These are phyloP conservation scores for Idris sp. DNA, from an alignment of 1,140 invertebrate species.

Conservation along the genomic window DNA sequence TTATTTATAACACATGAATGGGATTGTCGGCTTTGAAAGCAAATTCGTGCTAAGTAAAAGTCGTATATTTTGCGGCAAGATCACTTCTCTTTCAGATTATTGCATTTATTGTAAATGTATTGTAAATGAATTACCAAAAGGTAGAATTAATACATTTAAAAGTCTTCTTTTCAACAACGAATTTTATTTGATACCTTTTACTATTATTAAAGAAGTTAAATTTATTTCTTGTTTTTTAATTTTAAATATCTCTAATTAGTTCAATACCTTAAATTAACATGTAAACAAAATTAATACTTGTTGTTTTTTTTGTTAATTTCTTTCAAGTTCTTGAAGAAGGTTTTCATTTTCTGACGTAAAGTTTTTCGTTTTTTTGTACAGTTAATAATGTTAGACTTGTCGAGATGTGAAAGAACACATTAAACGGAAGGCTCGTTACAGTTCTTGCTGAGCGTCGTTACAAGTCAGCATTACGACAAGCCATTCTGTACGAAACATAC, in stretches of 20 bases:
- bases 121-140: no score
- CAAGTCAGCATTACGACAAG: slow-evolving; percentile 35
- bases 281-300: no score
- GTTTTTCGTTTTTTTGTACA: slow-evolving; percentile 44
- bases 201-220: no score
- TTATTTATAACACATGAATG: slow-evolving; percentile 23
- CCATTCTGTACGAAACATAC: slow-evolving; percentile 37
- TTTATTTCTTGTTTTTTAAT: no score
- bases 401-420: slow-evolving; percentile 57
- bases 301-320: no score
- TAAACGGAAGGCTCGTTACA: slow-evolving; percentile 66
- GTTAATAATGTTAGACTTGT: slow-evolving; percentile 52
- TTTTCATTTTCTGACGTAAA: slow-evolving; percentile 40
- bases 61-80: slow-evolving; percentile 17
- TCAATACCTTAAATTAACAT: no score
- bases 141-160: no score
- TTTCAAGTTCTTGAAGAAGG: slow-evolving; percentile 29
- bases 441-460: slow-evolving; percentile 62
- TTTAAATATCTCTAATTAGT: no score
- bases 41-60: slow-evolving; percentile 12
- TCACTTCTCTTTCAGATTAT: no score
- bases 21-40: slow-evolving; percentile 15
- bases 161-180: no score
- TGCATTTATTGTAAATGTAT: no score
- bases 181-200: no score